Base-by-base conservation (phyloP, 2,888 invertebrate genomes). In the Perizoma affinitatum region DNA sequence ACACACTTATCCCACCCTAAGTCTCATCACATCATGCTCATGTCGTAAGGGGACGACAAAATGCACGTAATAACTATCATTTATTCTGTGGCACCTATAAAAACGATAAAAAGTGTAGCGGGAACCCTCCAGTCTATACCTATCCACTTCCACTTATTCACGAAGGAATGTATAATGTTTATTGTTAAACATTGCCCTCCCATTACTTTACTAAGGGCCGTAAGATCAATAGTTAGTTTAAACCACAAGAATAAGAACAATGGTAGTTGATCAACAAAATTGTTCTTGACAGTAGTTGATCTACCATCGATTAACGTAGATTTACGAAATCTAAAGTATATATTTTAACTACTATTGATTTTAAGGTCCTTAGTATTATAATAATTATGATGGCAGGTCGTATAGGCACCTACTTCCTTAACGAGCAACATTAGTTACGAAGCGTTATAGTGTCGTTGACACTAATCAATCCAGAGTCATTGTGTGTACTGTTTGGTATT, bases 371-470 rank as follows among this genome's bases (percentile, higher is more conserved):
- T 22, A 22, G 22, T 44, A 54, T 22, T 22, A 22, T 54, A 50
- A 60, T 54, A 60, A 51, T 59, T n/a, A 63, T 67, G 66, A 67
- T 58, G 33, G 40, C 35, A 44, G 58, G 60, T 62, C 59, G 48
- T 57, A 1, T 22, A 22, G 22, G 22, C 3, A 22, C 22, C 22
- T 22, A 63, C 58, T 63, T 63, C 55, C 46, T 40, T 48, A 47
- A 58, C 54, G 53, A 55, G 33, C 33, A 45, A 44, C 56, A 42
- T 48, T 58, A 46, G 47, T 61, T 53, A 57, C 45, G 48, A 47
- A 46, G 50, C 50, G 58, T 54, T 54, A 54, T 46, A 40, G 48
- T 48, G 58, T 63, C 58, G 55, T 48, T 63, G 62, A 63, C 62
- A 51, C 55, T 55, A 43, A 54, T 61, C 57, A 54, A 58, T 51